A percentile compares a stretch with the other conserved stretches of the same genome.
These are phyloP conservation scores for Sula dactylatra DNA, from an alignment of 2,113 vertebrate genomes.

Conservation along the genomic window DNA sequence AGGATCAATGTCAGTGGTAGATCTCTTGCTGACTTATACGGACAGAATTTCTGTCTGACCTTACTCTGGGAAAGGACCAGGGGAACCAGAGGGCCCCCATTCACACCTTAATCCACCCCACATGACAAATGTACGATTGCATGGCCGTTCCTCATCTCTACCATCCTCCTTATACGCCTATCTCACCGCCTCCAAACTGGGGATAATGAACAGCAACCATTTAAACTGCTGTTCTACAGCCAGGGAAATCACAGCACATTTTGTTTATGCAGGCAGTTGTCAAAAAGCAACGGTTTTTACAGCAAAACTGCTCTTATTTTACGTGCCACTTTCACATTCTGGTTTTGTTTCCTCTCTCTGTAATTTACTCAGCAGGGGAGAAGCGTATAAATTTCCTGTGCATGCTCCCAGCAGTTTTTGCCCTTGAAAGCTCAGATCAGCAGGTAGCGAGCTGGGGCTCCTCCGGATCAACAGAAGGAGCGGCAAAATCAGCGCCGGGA, in stretches of 20 bases:
- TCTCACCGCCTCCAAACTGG: neutral
- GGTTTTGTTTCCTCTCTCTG: conserved; percentile 17
- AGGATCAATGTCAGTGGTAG: neutral
- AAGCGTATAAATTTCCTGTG: conserved; percentile 17
- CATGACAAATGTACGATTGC: neutral
- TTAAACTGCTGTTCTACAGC: neutral
- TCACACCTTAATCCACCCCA: neutral
- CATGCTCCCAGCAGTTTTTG: neutral
- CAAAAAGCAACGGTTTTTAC: neutral
- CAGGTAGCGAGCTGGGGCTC: neutral
- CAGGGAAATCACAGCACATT: neutral
- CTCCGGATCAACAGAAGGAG: neutral
- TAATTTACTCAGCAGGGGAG: conserved; percentile 12
- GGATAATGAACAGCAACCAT: neutral
- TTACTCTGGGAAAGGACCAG: neutral
- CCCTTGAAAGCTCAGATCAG: neutral
- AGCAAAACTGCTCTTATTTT: neutral
- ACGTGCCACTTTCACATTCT: neutral
- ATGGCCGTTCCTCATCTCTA: neutral
- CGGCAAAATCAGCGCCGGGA: neutral
- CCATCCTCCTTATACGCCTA: neutral
- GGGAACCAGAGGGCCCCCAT: neutral
- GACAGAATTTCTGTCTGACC: neutral
- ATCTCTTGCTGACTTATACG: neutral
- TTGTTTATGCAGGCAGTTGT: neutral